Base-by-base conservation (phyloP, 2,888 invertebrate species). In the Pteria penguin region DNA sequence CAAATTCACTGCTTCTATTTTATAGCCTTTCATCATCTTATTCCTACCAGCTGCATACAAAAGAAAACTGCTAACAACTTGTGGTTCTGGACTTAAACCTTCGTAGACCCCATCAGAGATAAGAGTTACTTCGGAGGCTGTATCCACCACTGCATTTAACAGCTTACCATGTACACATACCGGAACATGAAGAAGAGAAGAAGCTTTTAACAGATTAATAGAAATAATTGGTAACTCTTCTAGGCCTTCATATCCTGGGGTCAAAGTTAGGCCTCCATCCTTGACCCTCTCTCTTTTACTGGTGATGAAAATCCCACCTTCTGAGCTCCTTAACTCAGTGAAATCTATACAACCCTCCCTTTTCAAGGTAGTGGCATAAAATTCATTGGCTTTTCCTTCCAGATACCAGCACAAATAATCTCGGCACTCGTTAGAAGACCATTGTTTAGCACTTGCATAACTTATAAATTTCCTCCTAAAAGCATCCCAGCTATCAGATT, bases 61-160 rank as follows among this genome's bases (percentile, higher is more conserved):
- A 8, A 26, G 57, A 1, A 77, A 65, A 33, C 72, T 55, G 22
- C 60, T 55, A 1, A 78, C 22, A 5, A 67, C 66, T 11, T 32
- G 8, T 18, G 77, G 79, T n/a, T 54, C 65, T 1, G 18, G 26
- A 27, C 52, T 65, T 0, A 79, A 36, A 8, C 29, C n/a, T 3
- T 67, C 27, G 55, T 67, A 81, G 5, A 79, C 36, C 27, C 58
- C 29, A 55, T 79, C 77, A 4, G 77, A 79, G 11, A 82, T 72
- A 2, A 80, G 66, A 11, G 79, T 77, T 0, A 80, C 72, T 31
- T 81, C 72, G 11, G 78, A 77, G 8, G 78, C 82, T 0, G 79
- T 72, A 32, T 81, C 76, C 1, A 79, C 61, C 2, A 76, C 73
- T 5, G 78, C 76, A 31, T n/a, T 22, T 22, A 22, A 8, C 0